Evolutionary conservation across 2,888 invertebrate genomes (phyloP).

Genomic region (Stictocephala bisonia): DNA sequence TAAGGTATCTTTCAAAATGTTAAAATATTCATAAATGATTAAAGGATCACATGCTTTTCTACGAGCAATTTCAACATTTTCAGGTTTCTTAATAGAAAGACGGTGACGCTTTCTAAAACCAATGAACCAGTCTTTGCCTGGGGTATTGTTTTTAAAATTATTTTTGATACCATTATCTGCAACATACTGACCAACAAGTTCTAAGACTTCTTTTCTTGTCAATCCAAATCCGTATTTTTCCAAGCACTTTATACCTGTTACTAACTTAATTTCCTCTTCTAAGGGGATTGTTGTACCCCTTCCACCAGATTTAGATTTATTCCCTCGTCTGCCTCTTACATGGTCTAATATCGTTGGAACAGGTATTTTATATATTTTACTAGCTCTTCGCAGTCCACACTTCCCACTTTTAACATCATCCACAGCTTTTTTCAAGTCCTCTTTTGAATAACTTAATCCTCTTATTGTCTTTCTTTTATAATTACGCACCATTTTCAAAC

Average conservation of each 20-base stretch:
- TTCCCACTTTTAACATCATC: too few species aligned
- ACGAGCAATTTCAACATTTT: conserved; percentile 60
- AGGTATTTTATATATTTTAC: too few species aligned
- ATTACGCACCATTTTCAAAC: too few species aligned
- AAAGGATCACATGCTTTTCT: conserved; percentile 58
- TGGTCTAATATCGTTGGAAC: too few species aligned
- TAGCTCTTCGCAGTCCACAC: too few species aligned
- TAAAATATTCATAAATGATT: conserved; percentile 59
- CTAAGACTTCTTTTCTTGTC: conserved; percentile 59
- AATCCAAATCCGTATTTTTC: conserved; percentile 62
- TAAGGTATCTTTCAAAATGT: conserved; percentile 54
- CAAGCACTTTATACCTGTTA: conserved; percentile 57
- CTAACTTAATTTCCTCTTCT: conserved; percentile 57
- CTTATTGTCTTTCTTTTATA: too few species aligned
- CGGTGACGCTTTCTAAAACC: conserved; percentile 58
- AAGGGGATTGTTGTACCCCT: conserved; percentile 55
- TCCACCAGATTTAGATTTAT: conserved; percentile 55
- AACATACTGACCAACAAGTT: conserved; percentile 59
- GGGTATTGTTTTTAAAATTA: conserved; percentile 59
- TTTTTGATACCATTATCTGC: conserved; percentile 55
- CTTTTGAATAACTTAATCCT: too few species aligned
- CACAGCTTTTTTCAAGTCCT: too few species aligned
- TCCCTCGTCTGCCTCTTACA: conserved; percentile 54
- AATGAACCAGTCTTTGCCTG: conserved; percentile 60
- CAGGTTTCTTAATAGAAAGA: conserved; percentile 62